A percentile compares a stretch with the other conserved stretches of the same genome.
Evolutionary conservation across 2,113 vertebrate species (phyloP).

Genomic region (Chamaetylas fuelleborni): DNA sequence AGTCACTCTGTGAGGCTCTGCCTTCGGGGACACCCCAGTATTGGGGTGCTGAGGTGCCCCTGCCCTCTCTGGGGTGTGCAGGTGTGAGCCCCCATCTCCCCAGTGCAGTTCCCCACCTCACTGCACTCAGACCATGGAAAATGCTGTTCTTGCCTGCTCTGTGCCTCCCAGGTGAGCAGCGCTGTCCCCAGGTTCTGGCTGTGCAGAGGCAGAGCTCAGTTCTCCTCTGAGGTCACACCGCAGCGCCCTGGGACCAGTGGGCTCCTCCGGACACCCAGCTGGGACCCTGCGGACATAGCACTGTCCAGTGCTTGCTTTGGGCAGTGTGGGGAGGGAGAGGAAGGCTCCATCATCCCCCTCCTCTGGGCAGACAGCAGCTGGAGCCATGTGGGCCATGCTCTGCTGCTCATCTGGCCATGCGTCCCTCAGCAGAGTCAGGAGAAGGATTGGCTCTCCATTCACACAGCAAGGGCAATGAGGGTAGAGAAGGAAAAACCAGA

Average conservation of each 20-base stretch:
- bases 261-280: rapidly evolving
- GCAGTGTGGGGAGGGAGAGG: not conserved
- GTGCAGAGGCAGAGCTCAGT: too few species aligned
- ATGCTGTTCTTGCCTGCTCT: rapidly evolving
- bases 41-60: rapidly evolving
- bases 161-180: not conserved
- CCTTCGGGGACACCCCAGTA: not conserved
- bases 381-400: not conserved
- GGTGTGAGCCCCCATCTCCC: not conserved
- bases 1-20: not conserved
- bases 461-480: rapidly evolving
- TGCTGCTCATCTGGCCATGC: rapidly evolving
- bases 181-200: rapidly evolving
- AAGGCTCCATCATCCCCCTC: not conserved
- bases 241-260: not conserved
- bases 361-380: not conserved
- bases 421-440: rapidly evolving
- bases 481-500: not conserved
- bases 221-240: rapidly evolving
- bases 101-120: rapidly evolving
- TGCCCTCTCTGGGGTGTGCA: rapidly evolving
- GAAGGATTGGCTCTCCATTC: not conserved
- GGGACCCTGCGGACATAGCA: not conserved
- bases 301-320: not conserved
- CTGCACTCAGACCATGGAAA: rapidly evolving